A percentile compares a stretch with the other conserved stretches of the same genome.
Evolutionary conservation across 2,888 invertebrate genomes (phyloP).

Genomic region (Drosophila neonasuta): DNA sequence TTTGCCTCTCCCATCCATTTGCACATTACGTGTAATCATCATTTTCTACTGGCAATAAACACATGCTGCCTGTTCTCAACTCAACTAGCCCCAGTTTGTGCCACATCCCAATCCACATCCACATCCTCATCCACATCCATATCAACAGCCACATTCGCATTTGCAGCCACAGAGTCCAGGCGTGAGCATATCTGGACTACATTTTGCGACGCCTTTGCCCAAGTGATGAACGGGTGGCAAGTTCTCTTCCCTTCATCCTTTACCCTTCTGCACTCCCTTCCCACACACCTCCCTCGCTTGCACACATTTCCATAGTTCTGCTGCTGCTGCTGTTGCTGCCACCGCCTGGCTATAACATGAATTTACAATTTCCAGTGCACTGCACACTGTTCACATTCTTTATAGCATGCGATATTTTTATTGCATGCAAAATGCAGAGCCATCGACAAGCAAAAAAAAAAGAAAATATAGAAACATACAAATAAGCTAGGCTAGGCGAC

Average conservation of each 20-base stretch:
- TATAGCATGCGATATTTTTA: slow-evolving; percentile 73
- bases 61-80: slow-evolving; percentile 66
- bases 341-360: slow-evolving; percentile 57
- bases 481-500: slow-evolving; percentile 5
- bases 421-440: slow-evolving; percentile 66
- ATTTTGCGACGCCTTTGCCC: slow-evolving; percentile 29
- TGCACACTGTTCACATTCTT: slow-evolving; percentile 61
- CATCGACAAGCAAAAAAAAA: slow-evolving; percentile 28
- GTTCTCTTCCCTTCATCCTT: slow-evolving; percentile 13
- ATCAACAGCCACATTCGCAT: background rate
- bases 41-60: slow-evolving; percentile 75
- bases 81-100: slow-evolving; percentile 32
- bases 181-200: slow-evolving; percentile 21
- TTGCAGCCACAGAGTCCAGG: background rate
- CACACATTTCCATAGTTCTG: slow-evolving; percentile 46
- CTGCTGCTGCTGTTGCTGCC: slow-evolving; percentile 1
- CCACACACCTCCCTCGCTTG: background rate
- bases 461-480: background rate
- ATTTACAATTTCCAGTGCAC: slow-evolving; percentile 72
- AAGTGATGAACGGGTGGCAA: slow-evolving; percentile 19
- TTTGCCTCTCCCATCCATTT: slow-evolving; percentile 35
- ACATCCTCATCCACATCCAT: background rate
- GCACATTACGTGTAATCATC: slow-evolving; percentile 74
- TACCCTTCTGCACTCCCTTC: background rate
- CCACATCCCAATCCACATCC: background rate